Evolutionary conservation across 2,888 invertebrate species (phyloP).

Genomic region (Flabesymbios commensalis): DNA sequence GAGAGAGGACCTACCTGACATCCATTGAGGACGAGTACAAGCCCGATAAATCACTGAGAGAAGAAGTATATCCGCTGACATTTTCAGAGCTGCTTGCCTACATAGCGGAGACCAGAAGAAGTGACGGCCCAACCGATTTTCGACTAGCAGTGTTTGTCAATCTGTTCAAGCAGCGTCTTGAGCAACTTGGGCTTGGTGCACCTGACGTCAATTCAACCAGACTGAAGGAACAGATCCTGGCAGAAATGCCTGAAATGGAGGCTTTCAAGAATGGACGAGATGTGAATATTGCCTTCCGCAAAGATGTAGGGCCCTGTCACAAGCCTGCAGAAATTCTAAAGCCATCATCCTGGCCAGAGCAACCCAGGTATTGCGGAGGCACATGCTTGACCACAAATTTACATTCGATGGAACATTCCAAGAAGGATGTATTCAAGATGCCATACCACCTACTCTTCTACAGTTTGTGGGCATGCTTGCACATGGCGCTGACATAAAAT

Average conservation of each 20-base stretch:
- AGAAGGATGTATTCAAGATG: slow-evolving; percentile 20
- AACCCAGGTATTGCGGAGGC: slow-evolving; percentile 30
- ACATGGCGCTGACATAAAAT: slow-evolving; percentile 24
- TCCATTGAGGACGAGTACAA: too few species aligned
- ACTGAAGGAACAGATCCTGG: slow-evolving; percentile 23
- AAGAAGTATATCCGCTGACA: slow-evolving; percentile 4
- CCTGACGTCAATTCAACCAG: slow-evolving; percentile 18
- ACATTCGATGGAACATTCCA: slow-evolving; percentile 26
- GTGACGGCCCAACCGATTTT: not conserved
- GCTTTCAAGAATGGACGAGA: slow-evolving; percentile 30
- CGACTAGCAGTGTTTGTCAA: slow-evolving; percentile 1
- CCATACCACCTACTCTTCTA: slow-evolving; percentile 22
- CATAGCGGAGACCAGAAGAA: slow-evolving; percentile 5
- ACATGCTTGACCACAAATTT: slow-evolving; percentile 22
- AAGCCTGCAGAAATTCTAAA: slow-evolving; percentile 14
- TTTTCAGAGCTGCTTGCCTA: slow-evolving; percentile 14
- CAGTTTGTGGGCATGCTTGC: slow-evolving; percentile 18
- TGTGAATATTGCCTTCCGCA: slow-evolving; percentile 28
- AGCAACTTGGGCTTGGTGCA: slow-evolving; percentile 23
- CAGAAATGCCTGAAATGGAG: slow-evolving; percentile 22
- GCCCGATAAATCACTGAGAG: too few species aligned
- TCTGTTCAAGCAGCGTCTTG: slow-evolving; percentile 26
- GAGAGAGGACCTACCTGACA: not conserved
- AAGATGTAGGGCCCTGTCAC: slow-evolving; percentile 30
- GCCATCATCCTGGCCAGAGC: slow-evolving; percentile 35